Base-by-base conservation (phyloP, 2,888 invertebrate species). In the Hylaea fasciaria region DNA sequence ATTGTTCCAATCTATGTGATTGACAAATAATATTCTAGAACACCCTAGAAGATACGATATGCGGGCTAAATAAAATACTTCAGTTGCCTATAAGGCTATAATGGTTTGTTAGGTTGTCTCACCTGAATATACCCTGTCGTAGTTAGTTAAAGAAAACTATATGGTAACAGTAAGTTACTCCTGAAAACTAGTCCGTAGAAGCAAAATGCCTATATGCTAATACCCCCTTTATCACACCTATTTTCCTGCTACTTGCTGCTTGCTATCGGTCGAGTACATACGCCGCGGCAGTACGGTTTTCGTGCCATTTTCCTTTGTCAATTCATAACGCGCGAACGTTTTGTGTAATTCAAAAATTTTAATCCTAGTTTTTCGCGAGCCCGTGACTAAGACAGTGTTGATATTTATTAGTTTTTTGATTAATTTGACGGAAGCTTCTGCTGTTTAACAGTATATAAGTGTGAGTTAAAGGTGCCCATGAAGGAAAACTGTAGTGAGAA, bases 301-400 rank as follows among this genome's bases (percentile, higher is more conserved):
- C 82, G 78, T 75, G 69, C 78, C 87, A 91, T 91, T 91, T 89
- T 89, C 90, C 89, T 83, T 71, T 79, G 83, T 81, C 77, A 83
- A 81, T 85, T 86, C 86, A 78, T 66, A 69, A 78, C 70, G 86
- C 69, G 75, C 88, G 87, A 78, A 88, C 91, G 91, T 75, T 76
- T 82, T 74, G 69, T 62, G 7, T 58, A 63, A 69, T 68, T 70
- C 49, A 58, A 60, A 53, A 53, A n/a, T 45, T 76, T 75, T 67
- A 69, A 73, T 75, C 73, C 48, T 11, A 55, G 57, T 70, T 70
- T 50, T 64, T 69, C 16, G 40, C 40, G 28, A 29, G 8, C 5
- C 10, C 32, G 10, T 32, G 9, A 9, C 3, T 12, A 11, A 0
- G n/a, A n/a, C 35, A 35, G 35, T 37, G 28, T 70, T 16, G 35